Percentiles rank a stretch among this genome's conserved stretches.
These are phyloP conservation scores for Sardina pilchardus DNA, from an alignment of 2,113 vertebrate genomes.

Conservation along the genomic window DNA sequence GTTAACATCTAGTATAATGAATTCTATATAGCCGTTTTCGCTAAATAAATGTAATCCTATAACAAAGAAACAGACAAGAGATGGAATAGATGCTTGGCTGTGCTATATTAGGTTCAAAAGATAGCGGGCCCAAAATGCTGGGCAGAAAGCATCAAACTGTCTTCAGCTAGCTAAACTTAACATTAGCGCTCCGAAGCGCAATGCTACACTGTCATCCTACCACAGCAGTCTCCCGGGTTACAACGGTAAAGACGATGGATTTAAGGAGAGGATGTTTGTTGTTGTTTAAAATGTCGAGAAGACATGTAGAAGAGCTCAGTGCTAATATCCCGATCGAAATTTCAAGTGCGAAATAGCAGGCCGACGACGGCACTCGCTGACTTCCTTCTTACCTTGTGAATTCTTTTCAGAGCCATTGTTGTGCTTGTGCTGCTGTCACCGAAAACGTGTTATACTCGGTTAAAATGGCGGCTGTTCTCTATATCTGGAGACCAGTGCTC, in stretches of 20 bases:
- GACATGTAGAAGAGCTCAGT: background rate
- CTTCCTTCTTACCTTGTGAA: slow-evolving; percentile 89
- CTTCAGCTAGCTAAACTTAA: background rate
- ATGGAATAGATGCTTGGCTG: background rate
- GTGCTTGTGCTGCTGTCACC: slow-evolving; percentile 78
- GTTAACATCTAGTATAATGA: background rate
- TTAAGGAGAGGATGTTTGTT: background rate
- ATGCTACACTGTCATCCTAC: slow-evolving; percentile 42
- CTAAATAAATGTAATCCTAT: background rate
- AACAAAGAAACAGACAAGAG: background rate
- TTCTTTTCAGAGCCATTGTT: slow-evolving; percentile 94
- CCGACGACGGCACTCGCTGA: slow-evolving; percentile 60
- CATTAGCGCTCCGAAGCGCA: slow-evolving; percentile 18
- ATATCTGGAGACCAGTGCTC: slow-evolving; percentile 54
- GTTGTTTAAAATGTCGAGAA: background rate
- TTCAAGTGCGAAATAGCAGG: slow-evolving; percentile 61
- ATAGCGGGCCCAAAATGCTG: slow-evolving; percentile 33
- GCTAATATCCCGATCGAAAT: slow-evolving; percentile 5
- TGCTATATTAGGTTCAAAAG: background rate
- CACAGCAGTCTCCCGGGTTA: background rate
- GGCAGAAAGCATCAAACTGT: slow-evolving; percentile 14
- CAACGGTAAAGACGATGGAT: slow-evolving; percentile 1
- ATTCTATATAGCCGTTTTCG: background rate
- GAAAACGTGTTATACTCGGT: slow-evolving; percentile 72
- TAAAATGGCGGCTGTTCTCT: slow-evolving; percentile 73